phyloP scores from a whole-genome alignment of 2,888 invertebrate species.

The Embidobia sp. region DNA sequence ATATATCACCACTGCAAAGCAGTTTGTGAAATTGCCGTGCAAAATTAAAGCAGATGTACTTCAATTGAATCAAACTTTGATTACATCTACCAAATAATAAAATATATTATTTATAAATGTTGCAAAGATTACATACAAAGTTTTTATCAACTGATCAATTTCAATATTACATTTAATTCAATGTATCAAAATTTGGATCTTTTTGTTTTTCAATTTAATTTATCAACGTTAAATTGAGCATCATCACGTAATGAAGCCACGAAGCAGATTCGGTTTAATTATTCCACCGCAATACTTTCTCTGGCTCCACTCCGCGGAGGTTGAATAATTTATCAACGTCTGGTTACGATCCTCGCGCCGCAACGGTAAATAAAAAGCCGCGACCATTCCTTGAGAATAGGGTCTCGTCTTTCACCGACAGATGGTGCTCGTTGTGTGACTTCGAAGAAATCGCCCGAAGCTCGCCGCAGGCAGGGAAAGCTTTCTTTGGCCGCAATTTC shows the following conservation, averaged over 20 bases:
- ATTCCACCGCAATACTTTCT: constrained; percentile 9
- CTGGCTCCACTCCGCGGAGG: neutral
- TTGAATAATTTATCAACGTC: constrained; percentile 44
- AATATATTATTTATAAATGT: too few relatives aligned
- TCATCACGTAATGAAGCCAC: constrained; percentile 9
- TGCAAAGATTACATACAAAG: too few relatives aligned
- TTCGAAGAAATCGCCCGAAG: constrained; percentile 7
- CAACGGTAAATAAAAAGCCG: constrained; percentile 5
- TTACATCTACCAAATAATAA: too few relatives aligned
- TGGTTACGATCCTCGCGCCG: constrained; percentile 11
- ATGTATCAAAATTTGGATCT: neutral
- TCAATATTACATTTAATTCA: neutral
- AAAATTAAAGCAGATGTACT: too few relatives aligned
- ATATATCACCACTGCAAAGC: too few relatives aligned
- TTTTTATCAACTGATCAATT: too few relatives aligned
- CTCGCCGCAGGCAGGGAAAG: constrained; percentile 53
- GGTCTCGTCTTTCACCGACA: constrained; percentile 18
- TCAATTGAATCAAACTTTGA: too few relatives aligned
- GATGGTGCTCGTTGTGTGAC: constrained; percentile 25
- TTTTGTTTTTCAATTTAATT: neutral
- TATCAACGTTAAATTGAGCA: neutral
- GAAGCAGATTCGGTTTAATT: constrained; percentile 11
- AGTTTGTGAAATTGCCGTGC: too few relatives aligned
- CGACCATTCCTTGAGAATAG: constrained; percentile 7
- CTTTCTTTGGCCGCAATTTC: constrained; percentile 25